phyloP scores from a whole-genome alignment of 2,113 vertebrate species.

The Sinocyclocheilus anophthalmus region DNA sequence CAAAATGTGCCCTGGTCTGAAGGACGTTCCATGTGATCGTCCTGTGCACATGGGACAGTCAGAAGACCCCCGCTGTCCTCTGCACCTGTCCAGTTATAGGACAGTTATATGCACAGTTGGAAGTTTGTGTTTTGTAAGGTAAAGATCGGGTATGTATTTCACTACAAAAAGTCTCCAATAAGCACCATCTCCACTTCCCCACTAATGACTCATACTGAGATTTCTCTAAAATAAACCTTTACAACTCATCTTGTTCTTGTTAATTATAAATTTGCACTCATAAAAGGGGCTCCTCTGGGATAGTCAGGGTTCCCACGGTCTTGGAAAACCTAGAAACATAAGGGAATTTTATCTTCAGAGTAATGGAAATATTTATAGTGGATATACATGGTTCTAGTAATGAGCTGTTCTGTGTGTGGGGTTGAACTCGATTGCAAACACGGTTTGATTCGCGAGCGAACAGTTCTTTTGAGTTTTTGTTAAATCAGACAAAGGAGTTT shows the following conservation, averaged over 20 bases:
- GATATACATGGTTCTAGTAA: neutral
- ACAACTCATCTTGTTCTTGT: neutral
- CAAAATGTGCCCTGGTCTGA: conserved; percentile 87
- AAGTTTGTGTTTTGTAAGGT: neutral
- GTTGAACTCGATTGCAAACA: neutral
- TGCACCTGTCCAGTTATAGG: no score
- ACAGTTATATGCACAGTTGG: conserved; percentile 25
- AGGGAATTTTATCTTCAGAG: conserved; percentile 2
- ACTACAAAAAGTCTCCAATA: neutral
- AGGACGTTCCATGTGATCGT: conserved; percentile 87
- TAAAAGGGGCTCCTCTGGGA: conserved; percentile 16
- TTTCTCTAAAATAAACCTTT: conserved; percentile 29
- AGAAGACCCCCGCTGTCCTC: conserved; percentile 80
- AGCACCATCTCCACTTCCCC: neutral
- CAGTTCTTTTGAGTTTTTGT: neutral
- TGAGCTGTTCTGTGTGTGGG: neutral
- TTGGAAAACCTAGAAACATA: conserved; percentile 16
- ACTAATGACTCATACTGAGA: neutral
- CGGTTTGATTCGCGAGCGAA: neutral
- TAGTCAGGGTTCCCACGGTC: neutral
- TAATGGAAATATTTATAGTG: neutral
- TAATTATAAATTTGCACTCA: conserved; percentile 14
- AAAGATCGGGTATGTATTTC: neutral
- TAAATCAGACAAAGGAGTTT: neutral
- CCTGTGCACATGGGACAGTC: conserved; percentile 76